Evolutionary conservation across 2,113 vertebrate species (phyloP).

Genomic region (Triplophysa tibetana): DNA sequence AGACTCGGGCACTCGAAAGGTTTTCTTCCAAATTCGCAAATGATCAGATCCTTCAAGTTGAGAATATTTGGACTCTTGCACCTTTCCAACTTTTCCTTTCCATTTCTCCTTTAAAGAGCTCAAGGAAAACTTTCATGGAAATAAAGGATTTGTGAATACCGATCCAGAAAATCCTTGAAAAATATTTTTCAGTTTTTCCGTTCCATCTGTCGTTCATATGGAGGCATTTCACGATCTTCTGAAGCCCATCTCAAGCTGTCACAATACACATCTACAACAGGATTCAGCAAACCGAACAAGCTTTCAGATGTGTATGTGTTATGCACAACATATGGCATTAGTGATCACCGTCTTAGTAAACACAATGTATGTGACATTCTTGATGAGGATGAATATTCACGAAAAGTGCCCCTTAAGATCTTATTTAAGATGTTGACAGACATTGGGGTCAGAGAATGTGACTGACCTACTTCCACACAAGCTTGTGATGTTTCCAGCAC

Average conservation of each 20-base stretch:
- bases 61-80: not conserved
- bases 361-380: too few relatives aligned
- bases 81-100: not conserved
- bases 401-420: not conserved
- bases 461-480: not conserved
- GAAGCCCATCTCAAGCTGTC: slow-evolving; percentile 19
- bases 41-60: too few relatives aligned
- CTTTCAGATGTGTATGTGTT: not conserved
- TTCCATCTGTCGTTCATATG: slow-evolving; percentile 20
- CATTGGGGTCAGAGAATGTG: slow-evolving; percentile 12
- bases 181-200: not conserved
- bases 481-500: not conserved
- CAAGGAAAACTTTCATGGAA: not conserved
- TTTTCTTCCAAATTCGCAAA: too few relatives aligned
- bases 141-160: not conserved
- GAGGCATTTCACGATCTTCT: not conserved
- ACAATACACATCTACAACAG: not conserved
- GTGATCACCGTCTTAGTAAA: too few relatives aligned
- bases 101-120: not conserved
- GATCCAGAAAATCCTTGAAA: not conserved
- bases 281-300: not conserved
- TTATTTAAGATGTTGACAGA: slow-evolving; percentile 1
- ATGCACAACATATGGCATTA: too few relatives aligned
- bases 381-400: too few relatives aligned
- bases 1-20: too few relatives aligned